Evolutionary conservation across 30 jellyfish, hydroid and myxozoan species (phyloP), one percentile per base, ranked within the genome.

Genomic region (Aurelia aurita): DNA sequence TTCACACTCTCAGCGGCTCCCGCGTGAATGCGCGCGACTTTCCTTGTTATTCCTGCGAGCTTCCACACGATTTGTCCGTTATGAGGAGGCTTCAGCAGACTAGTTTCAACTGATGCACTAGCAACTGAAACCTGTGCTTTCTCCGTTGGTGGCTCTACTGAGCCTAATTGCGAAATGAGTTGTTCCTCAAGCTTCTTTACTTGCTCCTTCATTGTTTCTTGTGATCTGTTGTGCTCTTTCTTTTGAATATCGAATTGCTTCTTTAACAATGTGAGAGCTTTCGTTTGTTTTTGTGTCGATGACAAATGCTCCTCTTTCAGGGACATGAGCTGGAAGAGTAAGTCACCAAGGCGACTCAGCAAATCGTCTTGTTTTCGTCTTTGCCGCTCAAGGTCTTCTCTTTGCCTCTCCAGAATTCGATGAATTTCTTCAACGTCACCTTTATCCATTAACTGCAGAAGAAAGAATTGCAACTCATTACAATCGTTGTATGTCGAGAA

Each of bases 231-330:
- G 28, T 91, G 98, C 59, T 79, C 87, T 69, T 91, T 91, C 58
- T 80, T 91, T 46, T 79, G 90, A 16, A 68, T 26, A 79, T 91
- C 98, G 20, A 91, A 87, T 55, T 91, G 98, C 72, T 73, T 85
- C 68, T 91, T 91, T 72, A 91, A 58, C 81, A 91, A 31, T 9
- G 90, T 71, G 67, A 91, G 61, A 5, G 98, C 98, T 62, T 91
- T 91, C 3, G 98, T 80, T 79, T 91, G 98, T 49, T 86, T 91
- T 46, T 85, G 90, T 3, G 97, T 96, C 28, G 91, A 96, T 5
- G 85, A 21, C 61, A 77, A n/a, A 43, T 91, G 98, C 64, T 91
- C 98, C 82, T 91, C 98, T 54, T 85, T 91, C 6, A 91, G 89
- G 31, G 94, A 69, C 59, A 91, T 96, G 29, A 91, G 80, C 76